A percentile compares a stretch with the other conserved stretches of the same genome.
phyloP scores from a whole-genome alignment of 2,888 invertebrate species.

The Amblyjoppa proteus region DNA sequence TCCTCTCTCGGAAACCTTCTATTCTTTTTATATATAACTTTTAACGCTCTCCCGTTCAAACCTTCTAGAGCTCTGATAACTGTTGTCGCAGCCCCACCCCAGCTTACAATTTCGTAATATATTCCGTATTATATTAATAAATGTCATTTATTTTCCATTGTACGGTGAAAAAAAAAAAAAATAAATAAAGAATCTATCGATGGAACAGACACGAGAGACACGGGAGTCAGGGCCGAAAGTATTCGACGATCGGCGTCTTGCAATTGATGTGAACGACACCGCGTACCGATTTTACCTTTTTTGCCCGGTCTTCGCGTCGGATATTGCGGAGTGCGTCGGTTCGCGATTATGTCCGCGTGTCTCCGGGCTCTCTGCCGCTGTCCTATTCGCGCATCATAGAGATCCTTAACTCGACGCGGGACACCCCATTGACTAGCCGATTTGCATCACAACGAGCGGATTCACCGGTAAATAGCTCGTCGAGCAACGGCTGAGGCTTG shows the following conservation, averaged over 20 bases:
- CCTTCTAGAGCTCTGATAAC: no score
- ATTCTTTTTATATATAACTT: no score
- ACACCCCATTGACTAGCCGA: conserved; percentile 67
- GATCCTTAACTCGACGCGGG: conserved; percentile 63
- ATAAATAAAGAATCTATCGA: background rate
- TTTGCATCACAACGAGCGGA: conserved; percentile 70
- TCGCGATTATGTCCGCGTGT: conserved; percentile 23
- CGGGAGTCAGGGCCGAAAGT: background rate
- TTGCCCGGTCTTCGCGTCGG: background rate
- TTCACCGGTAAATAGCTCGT: conserved; percentile 67
- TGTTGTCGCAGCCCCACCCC: no score
- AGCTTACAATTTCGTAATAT: no score
- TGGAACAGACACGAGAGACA: background rate
- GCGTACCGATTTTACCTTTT: conserved; percentile 6
- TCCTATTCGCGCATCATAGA: conserved; percentile 66
- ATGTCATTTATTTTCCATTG: no score
- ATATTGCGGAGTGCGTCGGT: conserved; percentile 25
- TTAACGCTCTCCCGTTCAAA: no score
- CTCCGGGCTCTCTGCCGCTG: conserved; percentile 45
- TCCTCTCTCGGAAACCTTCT: no score
- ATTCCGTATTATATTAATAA: no score
- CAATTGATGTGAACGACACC: conserved; percentile 54
- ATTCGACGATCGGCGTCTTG: background rate
- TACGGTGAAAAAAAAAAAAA: background rate
- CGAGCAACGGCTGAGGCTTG: conserved; percentile 39